phyloP scores from a whole-genome alignment of 2,797 vertebrate genomes.

The Enteromius radiatus region DNA sequence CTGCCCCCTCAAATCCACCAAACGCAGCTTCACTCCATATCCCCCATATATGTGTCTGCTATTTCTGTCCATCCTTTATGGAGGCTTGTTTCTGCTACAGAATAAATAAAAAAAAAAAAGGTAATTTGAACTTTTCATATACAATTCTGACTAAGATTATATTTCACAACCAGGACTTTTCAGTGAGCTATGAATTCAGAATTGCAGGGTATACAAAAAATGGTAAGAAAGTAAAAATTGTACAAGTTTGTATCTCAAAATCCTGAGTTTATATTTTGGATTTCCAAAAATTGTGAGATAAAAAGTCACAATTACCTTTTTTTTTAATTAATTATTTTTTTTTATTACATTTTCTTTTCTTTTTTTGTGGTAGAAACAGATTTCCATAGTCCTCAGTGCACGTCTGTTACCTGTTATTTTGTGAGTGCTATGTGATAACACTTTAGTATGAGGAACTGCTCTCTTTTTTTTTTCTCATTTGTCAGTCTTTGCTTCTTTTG shows the following conservation, averaged over 20 bases:
- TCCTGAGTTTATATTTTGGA: too few relatives aligned
- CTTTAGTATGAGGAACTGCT: neutral
- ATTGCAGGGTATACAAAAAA: neutral
- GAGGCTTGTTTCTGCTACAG: neutral
- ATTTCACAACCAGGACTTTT: neutral
- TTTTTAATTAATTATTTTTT: too few relatives aligned
- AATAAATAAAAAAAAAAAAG: neutral
- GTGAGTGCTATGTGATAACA: neutral
- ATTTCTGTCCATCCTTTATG: conserved; percentile 23
- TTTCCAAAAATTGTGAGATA: too few relatives aligned
- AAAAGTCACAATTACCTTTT: too few relatives aligned
- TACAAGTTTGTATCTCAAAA: too few relatives aligned
- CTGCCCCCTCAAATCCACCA: conserved; percentile 25
- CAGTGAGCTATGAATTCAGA: neutral
- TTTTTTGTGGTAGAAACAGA: neutral
- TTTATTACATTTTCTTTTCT: too few relatives aligned
- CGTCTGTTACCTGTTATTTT: neutral
- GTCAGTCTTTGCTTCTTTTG: conserved; percentile 13
- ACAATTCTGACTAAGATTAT: neutral
- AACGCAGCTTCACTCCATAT: conserved; percentile 9
- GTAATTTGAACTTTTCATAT: neutral
- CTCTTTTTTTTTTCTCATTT: neutral
- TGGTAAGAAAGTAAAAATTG: too few relatives aligned
- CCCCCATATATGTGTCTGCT: conserved; percentile 18
- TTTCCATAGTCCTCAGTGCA: neutral